Evolutionary conservation across 2,797 vertebrate species (phyloP).

Genomic region (Hyperoplus immaculatus): DNA sequence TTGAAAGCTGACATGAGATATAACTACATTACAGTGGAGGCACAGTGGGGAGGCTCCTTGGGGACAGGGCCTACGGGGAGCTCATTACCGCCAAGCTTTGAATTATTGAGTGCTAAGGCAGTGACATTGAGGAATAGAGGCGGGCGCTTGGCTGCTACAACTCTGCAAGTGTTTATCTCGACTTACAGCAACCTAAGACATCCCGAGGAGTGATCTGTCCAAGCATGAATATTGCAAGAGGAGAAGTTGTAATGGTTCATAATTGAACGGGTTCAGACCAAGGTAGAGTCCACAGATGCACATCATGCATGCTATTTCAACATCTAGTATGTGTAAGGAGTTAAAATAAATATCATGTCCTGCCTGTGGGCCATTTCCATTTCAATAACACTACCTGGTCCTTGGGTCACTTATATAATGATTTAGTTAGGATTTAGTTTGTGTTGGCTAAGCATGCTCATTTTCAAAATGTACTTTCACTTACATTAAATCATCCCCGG

Average conservation of each 20-base stretch:
- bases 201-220: slow-evolving; percentile 67
- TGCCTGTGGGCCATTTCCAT: slow-evolving; percentile 10
- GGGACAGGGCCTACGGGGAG: slow-evolving; percentile 83
- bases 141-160: slow-evolving; percentile 77
- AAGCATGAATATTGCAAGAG: slow-evolving; percentile 77
- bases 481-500: slow-evolving; percentile 1
- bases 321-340: slow-evolving; percentile 6
- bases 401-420: slow-evolving; percentile 10
- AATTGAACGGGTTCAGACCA: slow-evolving; percentile 76
- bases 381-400: slow-evolving; percentile 5
- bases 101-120: slow-evolving; percentile 85
- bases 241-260: slow-evolving; percentile 81
- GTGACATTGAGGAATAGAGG: slow-evolving; percentile 80
- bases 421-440: slow-evolving; percentile 25
- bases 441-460: not conserved
- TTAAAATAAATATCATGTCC: slow-evolving; percentile 1
- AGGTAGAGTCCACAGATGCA: slow-evolving; percentile 53
- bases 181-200: slow-evolving; percentile 83
- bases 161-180: slow-evolving; percentile 85
- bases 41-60: slow-evolving; percentile 77
- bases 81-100: slow-evolving; percentile 86
- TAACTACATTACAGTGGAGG: slow-evolving; percentile 85
- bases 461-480: slow-evolving; percentile 18
- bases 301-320: slow-evolving; percentile 34
- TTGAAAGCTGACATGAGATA: slow-evolving; percentile 89